Evolutionary conservation across 2,113 vertebrate genomes (phyloP), one percentile per base, ranked within the genome.

Genomic region (Megaleporinus macrocephalus): DNA sequence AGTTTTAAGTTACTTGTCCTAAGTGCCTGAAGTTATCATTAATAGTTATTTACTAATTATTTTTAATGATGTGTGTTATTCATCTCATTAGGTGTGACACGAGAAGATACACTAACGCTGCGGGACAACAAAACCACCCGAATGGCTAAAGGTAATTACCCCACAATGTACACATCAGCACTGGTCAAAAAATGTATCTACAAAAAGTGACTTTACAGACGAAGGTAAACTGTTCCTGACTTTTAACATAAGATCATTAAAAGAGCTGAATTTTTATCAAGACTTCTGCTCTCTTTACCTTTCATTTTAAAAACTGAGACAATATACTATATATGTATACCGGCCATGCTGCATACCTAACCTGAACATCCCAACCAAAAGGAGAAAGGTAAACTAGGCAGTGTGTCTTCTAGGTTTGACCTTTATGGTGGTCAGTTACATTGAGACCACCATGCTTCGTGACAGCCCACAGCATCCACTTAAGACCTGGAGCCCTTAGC

Each of bases 41-140:
- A 27, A 5, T 7, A 55, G 29, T 55, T 78, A 57, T 72, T 5
- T 51, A 11, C 20, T 68, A 77, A 70, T 33, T 26, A 33, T 71
- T 6, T 72, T 3, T 84, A 24, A 55, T 77, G 71, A 16, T 80
- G 69, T 55, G 13, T 80, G 59, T 87, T 24, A 24, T 41, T 78
- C 14, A 26, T 16, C 26, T 24, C 18, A 75, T 57, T 89, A 94
- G 93, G 93, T 86, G 92, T 94, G 87, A 86, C 92, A 87, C 90
- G 90, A 83, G 93, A 90, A 68, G 93, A 93, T 47, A 87, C 88
- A 15, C 87, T 90, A 83, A 90, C 89, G 73, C 89, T 92, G 84
- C 89, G 90, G 83, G 87, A 87, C 78, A 83, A 82, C 83, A 85
- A 81, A 75, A 78, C 86, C 65, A 87, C 90, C 80, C 87, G 89